Evolutionary conservation across 2,797 vertebrate genomes (phyloP).

Genomic region (Siniperca obscura): DNA sequence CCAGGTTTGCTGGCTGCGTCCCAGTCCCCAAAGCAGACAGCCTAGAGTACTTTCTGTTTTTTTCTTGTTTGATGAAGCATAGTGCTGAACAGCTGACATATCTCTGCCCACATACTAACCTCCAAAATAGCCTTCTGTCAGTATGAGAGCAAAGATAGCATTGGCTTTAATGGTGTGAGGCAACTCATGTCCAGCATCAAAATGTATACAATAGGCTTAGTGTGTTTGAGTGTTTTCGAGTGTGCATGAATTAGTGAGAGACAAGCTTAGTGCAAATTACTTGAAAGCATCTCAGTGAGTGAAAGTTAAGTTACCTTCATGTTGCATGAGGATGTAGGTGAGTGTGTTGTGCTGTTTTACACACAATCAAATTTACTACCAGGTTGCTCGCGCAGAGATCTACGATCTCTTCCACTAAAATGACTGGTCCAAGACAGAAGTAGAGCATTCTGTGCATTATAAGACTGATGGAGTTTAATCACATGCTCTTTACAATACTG

Average conservation of each 20-base stretch:
- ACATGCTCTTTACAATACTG: neutral
- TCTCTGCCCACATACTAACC: constrained; percentile 81
- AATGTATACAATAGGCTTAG: constrained; percentile 43
- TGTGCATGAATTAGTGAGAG: constrained; percentile 3
- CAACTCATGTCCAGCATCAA: constrained; percentile 56
- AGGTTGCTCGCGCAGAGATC: neutral
- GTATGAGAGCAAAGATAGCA: constrained; percentile 82
- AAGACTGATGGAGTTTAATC: constrained; percentile 20
- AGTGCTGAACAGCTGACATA: constrained; percentile 88
- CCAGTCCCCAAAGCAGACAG: constrained; percentile 68
- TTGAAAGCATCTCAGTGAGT: neutral
- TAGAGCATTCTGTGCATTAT: neutral
- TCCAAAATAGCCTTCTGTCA: constrained; percentile 87
- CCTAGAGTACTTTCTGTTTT: constrained; percentile 69
- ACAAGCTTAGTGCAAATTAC: neutral
- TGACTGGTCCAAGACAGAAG: neutral
- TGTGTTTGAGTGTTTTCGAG: constrained; percentile 53
- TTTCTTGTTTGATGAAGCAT: constrained; percentile 75
- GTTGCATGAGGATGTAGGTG: neutral
- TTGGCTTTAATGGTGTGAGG: constrained; percentile 64
- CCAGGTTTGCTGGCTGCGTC: constrained; percentile 57
- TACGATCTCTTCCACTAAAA: neutral
- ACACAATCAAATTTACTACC: neutral
- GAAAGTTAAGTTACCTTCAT: neutral
- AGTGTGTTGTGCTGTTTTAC: constrained; percentile 2